These are phyloP conservation scores for Venustaconcha ellipsiformis DNA, from an alignment of 1,140 invertebrate genomes.

Conservation along the genomic window DNA sequence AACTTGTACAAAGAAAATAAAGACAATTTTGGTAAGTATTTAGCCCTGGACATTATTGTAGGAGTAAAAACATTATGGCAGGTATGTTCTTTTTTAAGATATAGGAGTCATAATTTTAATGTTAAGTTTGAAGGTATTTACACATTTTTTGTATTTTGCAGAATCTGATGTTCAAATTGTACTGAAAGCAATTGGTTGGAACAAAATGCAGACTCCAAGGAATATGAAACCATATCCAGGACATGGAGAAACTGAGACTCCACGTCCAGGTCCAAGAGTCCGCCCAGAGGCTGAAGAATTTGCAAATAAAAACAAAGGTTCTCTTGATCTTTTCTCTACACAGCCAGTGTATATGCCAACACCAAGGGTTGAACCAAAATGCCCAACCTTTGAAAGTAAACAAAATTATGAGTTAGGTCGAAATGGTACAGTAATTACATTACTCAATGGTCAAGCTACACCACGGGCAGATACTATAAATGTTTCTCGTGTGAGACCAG, in stretches of 20 bases:
- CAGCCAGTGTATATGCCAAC: conserved; percentile 30
- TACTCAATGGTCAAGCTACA: conserved; percentile 52
- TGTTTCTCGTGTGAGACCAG: conserved; percentile 40
- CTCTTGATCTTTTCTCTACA: conserved; percentile 47
- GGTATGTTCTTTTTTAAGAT: no score
- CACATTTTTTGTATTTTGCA: no score
- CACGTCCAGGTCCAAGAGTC: conserved; percentile 45
- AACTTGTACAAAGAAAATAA: no score
- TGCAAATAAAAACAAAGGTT: conserved; percentile 50
- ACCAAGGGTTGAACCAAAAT: conserved; percentile 46
- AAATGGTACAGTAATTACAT: conserved; percentile 50
- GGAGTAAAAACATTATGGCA: no score
- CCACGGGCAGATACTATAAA: conserved; percentile 38
- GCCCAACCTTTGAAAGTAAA: conserved; percentile 42
- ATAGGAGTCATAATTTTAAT: no score
- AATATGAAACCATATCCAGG: conserved; percentile 53
- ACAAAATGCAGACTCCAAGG: no score
- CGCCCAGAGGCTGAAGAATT: conserved; percentile 57
- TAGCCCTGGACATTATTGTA: no score
- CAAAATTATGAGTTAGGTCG: conserved; percentile 50
- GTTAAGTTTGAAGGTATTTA: no score
- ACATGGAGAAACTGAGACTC: conserved; percentile 42
- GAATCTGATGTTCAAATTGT: no score
- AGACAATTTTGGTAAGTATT: no score
- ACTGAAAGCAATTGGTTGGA: no score